A percentile compares a stretch with the other conserved stretches of the same genome.
These are phyloP conservation scores for Oreotrochilus melanogaster DNA, from an alignment of 2,113 vertebrate genomes.

Conservation along the genomic window DNA sequence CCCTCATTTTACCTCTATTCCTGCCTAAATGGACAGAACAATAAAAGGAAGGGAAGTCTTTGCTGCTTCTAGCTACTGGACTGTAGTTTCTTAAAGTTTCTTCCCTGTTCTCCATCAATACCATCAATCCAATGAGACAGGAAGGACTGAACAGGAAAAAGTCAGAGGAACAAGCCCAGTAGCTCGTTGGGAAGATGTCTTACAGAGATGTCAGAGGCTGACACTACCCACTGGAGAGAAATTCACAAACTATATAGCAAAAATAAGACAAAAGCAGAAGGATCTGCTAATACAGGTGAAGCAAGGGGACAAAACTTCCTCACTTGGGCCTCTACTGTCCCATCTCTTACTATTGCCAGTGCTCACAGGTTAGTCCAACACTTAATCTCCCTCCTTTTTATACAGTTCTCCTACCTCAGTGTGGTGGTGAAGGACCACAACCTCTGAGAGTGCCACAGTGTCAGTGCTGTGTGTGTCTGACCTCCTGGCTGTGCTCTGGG, in stretches of 20 bases:
- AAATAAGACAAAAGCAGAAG: not conserved
- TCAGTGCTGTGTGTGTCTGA: not conserved
- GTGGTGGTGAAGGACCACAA: not conserved
- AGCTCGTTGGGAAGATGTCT: not conserved
- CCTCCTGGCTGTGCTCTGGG: not conserved
- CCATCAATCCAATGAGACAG: not conserved
- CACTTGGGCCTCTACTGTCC: not conserved
- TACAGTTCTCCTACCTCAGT: not conserved
- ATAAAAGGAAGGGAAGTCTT: not conserved
- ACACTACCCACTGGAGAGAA: not conserved
- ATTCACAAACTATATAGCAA: not conserved
- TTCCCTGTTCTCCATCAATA: not conserved
- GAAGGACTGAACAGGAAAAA: not conserved
- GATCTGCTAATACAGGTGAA: not conserved
- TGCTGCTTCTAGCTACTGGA: not conserved
- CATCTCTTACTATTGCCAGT: not conserved
- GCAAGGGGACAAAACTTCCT: not conserved
- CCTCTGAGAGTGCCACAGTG: not conserved
- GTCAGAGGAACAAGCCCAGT: not conserved
- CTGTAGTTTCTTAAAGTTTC: not conserved
- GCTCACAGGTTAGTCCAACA: not conserved
- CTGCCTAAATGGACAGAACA: not conserved
- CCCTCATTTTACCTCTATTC: not conserved
- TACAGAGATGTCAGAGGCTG: not conserved
- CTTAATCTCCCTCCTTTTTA: not conserved